Conservation (phyloP, 2,113 vertebrate genomes). For the Tor tambroides region DNA sequence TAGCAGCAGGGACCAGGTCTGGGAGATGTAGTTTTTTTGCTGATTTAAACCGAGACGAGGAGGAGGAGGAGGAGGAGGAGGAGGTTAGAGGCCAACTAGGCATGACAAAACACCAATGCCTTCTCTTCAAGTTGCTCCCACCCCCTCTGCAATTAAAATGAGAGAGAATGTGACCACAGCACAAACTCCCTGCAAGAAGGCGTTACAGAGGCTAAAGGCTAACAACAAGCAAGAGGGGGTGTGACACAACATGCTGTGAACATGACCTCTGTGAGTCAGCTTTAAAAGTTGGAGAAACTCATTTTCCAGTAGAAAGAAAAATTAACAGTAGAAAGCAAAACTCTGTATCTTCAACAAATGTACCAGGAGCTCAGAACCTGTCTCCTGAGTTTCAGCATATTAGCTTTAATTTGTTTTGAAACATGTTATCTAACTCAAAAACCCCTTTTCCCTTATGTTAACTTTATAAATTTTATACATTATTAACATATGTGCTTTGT, state of each 20-base stretch:
- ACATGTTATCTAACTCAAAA: too few relatives aligned
- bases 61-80: not conserved
- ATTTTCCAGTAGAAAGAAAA: not conserved
- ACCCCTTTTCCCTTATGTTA: not conserved
- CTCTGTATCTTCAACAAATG: not conserved
- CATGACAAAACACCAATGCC: slow-evolving; percentile 15
- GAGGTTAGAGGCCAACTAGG: slow-evolving; percentile 25
- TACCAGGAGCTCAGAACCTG: not conserved
- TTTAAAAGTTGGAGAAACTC: slow-evolving; percentile 9
- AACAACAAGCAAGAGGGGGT: slow-evolving; percentile 24
- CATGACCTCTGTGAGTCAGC: slow-evolving; percentile 17
- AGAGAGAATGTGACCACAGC: slow-evolving; percentile 24
- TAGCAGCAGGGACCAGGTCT: slow-evolving; percentile 1
- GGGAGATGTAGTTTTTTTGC: slow-evolving; percentile 11
- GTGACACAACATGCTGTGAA: slow-evolving; percentile 35
- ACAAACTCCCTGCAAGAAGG: slow-evolving; percentile 20
- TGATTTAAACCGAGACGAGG: slow-evolving; percentile 33
- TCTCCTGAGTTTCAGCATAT: not conserved
- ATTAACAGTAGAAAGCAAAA: not conserved
- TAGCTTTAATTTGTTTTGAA: not conserved
- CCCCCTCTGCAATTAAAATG: slow-evolving; percentile 16
- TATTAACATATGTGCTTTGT: not conserved
- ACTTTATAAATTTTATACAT: not conserved
- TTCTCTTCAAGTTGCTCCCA: not conserved
- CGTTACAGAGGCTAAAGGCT: slow-evolving; percentile 22